Percentiles rank a stretch among this genome's conserved stretches.
Conservation (phyloP, 2,113 vertebrate species). For the Chrysochloris asiatica region DNA sequence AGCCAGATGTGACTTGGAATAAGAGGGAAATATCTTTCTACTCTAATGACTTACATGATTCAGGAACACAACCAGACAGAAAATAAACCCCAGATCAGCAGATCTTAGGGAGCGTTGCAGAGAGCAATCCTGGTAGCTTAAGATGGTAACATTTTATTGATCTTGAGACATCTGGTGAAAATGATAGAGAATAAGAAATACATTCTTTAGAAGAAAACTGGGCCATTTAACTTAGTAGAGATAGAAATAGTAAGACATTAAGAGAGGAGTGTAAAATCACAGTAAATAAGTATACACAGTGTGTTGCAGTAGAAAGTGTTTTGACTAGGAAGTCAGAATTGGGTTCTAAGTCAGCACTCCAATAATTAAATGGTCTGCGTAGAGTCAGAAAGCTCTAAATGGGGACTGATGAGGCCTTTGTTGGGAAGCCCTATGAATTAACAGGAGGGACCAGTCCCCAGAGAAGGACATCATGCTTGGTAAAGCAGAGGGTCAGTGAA, state of each 20-base stretch:
- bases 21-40: neutral
- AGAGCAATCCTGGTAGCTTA: neutral
- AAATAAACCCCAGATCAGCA: slow-evolving; percentile 5
- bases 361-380: neutral
- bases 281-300: neutral
- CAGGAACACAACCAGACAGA: neutral
- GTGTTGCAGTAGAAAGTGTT: neutral
- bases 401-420: neutral
- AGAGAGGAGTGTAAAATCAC: neutral
- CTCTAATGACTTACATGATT: slow-evolving; percentile 3
- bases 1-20: neutral
- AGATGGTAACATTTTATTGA: slow-evolving; percentile 31
- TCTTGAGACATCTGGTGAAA: neutral
- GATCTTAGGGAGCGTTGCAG: neutral
- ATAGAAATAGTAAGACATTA: neutral
- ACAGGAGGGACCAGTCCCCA: no score
- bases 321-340: neutral
- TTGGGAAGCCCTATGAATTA: neutral
- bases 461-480: no score
- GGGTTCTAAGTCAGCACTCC: neutral
- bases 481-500: no score
- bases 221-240: neutral
- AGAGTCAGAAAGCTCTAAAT: neutral
- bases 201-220: neutral
- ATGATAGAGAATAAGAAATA: neutral